phyloP scores from a whole-genome alignment of 2,113 vertebrate species.

The Nothoprocta perdicaria region DNA sequence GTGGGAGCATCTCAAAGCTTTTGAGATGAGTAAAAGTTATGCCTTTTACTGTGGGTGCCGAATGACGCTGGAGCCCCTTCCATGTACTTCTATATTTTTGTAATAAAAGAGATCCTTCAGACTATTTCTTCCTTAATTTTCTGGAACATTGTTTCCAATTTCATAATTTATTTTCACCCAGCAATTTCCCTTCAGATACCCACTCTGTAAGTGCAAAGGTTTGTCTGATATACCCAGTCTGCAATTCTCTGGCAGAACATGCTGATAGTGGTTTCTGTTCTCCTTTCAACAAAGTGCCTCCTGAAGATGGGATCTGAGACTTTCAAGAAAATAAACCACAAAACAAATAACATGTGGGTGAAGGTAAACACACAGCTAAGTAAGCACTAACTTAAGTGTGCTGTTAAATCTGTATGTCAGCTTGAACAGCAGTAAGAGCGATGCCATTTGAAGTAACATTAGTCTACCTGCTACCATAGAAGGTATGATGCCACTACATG shows the following conservation, averaged over 20 bases:
- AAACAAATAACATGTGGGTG: background rate
- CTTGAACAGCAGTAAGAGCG: background rate
- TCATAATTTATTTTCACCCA: background rate
- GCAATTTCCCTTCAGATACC: rapidly evolving
- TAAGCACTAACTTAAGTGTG: background rate
- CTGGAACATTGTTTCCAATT: background rate
- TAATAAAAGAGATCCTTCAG: background rate
- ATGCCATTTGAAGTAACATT: background rate
- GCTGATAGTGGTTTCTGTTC: background rate
- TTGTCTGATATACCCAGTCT: background rate
- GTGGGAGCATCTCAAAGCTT: background rate
- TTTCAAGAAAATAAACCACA: background rate
- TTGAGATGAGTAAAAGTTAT: too few species aligned
- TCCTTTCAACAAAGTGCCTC: background rate
- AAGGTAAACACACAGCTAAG: background rate
- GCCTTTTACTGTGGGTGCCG: rapidly evolving
- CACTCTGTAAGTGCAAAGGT: background rate
- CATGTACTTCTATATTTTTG: background rate
- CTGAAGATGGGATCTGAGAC: background rate
- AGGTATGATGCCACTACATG: rapidly evolving
- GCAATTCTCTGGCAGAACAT: background rate
- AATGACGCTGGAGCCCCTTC: background rate
- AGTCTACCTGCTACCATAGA: background rate
- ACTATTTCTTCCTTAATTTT: background rate
- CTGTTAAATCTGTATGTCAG: background rate